Evolutionary conservation across 2,113 vertebrate species (phyloP).

Genomic region (Pandion haliaetus): DNA sequence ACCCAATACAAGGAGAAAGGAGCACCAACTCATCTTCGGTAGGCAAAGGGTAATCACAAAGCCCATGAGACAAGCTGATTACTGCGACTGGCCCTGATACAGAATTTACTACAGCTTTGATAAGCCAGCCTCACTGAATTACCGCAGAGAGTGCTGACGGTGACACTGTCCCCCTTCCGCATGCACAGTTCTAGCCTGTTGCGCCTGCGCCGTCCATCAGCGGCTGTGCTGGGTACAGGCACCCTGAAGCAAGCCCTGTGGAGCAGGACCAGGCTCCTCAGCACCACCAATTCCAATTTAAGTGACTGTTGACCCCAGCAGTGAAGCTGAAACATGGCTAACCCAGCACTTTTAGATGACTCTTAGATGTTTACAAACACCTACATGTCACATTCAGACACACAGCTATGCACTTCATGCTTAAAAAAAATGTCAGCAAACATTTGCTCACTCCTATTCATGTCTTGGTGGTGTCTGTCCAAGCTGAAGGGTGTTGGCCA

Average conservation of each 20-base stretch:
- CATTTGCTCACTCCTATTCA: neutral
- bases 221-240: neutral
- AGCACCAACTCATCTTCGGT: neutral
- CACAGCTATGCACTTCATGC: neutral
- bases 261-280: neutral
- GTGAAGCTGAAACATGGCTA: neutral
- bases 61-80: neutral
- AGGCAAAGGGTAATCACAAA: neutral
- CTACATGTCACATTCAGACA: neutral
- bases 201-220: fast-evolving
- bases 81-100: neutral
- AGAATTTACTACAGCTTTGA: neutral
- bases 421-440: neutral
- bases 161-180: neutral
- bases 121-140: neutral
- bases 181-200: fast-evolving
- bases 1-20: neutral
- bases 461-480: neutral
- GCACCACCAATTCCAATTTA: neutral
- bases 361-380: neutral
- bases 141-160: neutral
- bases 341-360: neutral
- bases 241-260: neutral
- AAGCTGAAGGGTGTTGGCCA: neutral
- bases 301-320: neutral